Evolutionary conservation across 2,797 vertebrate species (phyloP), one percentile per base, ranked within the genome.

Genomic region (Hemibagrus guttatus): DNA sequence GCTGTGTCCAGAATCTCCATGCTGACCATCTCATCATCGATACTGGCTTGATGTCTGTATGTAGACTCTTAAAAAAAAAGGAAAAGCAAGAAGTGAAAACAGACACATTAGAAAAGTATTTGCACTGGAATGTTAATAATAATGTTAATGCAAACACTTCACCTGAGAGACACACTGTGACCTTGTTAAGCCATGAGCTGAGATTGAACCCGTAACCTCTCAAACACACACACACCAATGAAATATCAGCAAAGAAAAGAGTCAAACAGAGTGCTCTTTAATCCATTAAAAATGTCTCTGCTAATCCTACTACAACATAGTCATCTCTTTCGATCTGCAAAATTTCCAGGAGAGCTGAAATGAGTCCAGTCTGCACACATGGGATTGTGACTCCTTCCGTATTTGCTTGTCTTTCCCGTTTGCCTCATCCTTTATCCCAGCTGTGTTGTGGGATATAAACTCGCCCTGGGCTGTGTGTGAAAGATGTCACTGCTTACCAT

Each of bases 1-100:
- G 98, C 98, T 23, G 98, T 99, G 92, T 99, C 98, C 86, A 99
- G 94, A 83, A 99, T 98, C 94, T 99, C 98, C 98, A 99, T 99
- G 94, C 96, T 94, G 91, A 99, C 97, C 13, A 95, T 94, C 93
- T 99, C 98, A 91, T 99, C 98, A 9, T 99, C 98, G 21, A 99
- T 97, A 81, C 94, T 98, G 89, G 97, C 97, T 91, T 99, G 98
- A 92, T 99, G 98, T 86, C 97, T 96, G 92, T 99, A 98, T 0
- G 98, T 99, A 87, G 98, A 99, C 93, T 99, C 98, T 99, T 91
- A 74, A 91, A 89, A 85, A 90, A 61, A 61, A 59, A 39, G 88
- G 42, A 88, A 87, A 85, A 39, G 35, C 35, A 39, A 39, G 35
- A 39, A 39, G 35, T 2, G 17, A 64, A 14, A n/a, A 23, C 81